Evolutionary conservation across 1,140 invertebrate species (phyloP).

Genomic region (Drosophila sucinea): DNA sequence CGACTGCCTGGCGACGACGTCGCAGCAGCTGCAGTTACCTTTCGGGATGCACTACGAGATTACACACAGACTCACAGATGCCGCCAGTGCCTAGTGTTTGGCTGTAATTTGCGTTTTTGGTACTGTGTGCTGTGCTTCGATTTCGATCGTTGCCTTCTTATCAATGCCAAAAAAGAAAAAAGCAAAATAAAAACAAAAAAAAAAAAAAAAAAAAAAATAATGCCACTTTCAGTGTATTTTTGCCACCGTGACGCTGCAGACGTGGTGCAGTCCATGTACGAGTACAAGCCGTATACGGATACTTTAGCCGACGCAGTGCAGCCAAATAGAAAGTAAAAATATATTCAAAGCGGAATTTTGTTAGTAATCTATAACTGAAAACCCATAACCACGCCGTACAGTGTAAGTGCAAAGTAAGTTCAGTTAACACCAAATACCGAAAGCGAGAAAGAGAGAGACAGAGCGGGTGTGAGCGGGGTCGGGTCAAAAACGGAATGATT

Average conservation of each 20-base stretch:
- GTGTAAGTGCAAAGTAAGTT: conserved; percentile 24
- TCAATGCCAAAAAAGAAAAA: conserved; percentile 76
- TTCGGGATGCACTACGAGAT: conserved; percentile 6
- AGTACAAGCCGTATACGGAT: conserved; percentile 19
- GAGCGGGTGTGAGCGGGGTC: conserved; percentile 8
- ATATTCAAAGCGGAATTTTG: conserved; percentile 1
- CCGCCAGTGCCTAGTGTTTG: conserved; percentile 8
- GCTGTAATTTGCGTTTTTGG: conserved; percentile 63
- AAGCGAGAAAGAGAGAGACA: conserved; percentile 25
- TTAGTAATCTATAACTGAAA: not conserved
- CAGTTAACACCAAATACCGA: too few species aligned
- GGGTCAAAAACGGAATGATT: conserved; percentile 52
- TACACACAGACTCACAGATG: conserved; percentile 2
- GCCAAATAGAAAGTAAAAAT: conserved; percentile 5
- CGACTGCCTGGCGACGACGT: conserved; percentile 9
- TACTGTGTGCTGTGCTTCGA: conserved; percentile 63
- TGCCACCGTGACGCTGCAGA: conserved; percentile 67
- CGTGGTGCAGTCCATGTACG: conserved; percentile 62
- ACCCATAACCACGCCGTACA: not conserved
- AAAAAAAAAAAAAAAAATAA: conserved; percentile 63
- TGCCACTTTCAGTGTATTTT: conserved; percentile 66
- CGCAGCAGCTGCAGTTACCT: conserved; percentile 18
- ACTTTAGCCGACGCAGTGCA: conserved; percentile 10
- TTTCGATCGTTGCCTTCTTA: conserved; percentile 63
- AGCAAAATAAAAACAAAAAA: conserved; percentile 37